Evolutionary conservation across 2,113 vertebrate genomes (phyloP).

Genomic region (Beaufortia kweichowensis): DNA sequence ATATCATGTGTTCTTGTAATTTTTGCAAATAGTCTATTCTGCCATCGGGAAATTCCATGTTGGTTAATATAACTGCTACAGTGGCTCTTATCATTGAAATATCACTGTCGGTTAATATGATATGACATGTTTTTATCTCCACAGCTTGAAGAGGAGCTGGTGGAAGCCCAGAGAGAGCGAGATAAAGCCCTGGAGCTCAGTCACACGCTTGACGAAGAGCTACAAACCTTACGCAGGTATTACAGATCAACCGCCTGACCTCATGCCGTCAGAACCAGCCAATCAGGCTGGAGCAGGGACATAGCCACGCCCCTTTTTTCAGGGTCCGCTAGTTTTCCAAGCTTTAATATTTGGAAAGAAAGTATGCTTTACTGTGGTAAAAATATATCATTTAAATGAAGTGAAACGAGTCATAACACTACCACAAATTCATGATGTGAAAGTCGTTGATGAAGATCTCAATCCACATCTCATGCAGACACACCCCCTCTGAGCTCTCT

Average conservation of each 20-base stretch:
- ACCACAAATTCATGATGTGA: constrained; percentile 24
- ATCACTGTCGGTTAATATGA: neutral
- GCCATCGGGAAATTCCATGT: neutral
- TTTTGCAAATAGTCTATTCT: neutral
- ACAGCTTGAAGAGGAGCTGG: constrained; percentile 72
- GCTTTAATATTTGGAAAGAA: neutral
- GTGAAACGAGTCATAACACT: constrained; percentile 12
- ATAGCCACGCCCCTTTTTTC: neutral
- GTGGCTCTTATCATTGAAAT: neutral
- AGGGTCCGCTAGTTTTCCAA: neutral
- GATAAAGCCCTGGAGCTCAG: constrained; percentile 73
- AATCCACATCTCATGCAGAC: neutral
- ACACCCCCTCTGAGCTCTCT: neutral
- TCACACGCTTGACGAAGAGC: constrained; percentile 78
- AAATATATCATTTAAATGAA: constrained; percentile 13
- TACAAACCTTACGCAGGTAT: constrained; percentile 75
- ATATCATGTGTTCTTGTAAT: no score
- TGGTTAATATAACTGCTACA: no score
- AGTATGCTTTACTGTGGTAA: constrained; percentile 23
- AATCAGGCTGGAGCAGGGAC: neutral
- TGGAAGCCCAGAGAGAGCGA: constrained; percentile 73
- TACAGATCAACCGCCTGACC: constrained; percentile 77
- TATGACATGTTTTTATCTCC: constrained; percentile 25
- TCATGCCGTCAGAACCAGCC: neutral
- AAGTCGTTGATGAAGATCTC: neutral